phyloP scores from a whole-genome alignment of 1,140 invertebrate genomes.

The Stenopsyche tienmushanensis region DNA sequence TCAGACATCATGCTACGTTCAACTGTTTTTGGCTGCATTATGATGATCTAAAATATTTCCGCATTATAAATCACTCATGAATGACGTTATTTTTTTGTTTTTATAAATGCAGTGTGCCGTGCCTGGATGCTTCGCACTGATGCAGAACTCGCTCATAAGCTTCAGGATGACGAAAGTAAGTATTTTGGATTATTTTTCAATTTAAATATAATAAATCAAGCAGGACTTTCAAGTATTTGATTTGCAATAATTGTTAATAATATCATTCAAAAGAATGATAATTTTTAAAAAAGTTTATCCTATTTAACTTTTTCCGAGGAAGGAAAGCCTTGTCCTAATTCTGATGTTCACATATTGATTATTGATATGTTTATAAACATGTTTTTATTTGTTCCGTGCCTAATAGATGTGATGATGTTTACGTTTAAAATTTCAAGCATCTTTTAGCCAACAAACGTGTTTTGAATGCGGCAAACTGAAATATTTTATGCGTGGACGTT shows the following conservation, averaged over 20 bases:
- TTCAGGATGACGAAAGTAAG: conserved; percentile 37
- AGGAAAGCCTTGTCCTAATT: background rate
- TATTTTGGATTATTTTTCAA: conserved; percentile 2
- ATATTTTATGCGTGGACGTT: conserved; percentile 1
- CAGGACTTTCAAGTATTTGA: background rate
- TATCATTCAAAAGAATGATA: no score
- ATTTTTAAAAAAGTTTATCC: no score
- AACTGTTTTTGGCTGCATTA: no score
- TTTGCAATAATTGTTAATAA: background rate
- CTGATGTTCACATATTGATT: background rate
- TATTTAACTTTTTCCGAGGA: no score
- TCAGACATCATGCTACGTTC: no score
- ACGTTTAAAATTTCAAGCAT: background rate
- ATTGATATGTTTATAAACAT: background rate
- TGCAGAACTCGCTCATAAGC: conserved; percentile 26
- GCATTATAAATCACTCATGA: no score
- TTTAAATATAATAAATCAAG: conserved; percentile 7
- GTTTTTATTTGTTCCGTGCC: background rate
- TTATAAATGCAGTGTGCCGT: conserved; percentile 21
- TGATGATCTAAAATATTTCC: no score
- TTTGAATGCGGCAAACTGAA: background rate
- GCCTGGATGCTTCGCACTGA: conserved; percentile 34
- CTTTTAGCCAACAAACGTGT: background rate
- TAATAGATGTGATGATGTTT: background rate
- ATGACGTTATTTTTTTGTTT: background rate